Evolutionary conservation across 2,113 vertebrate species (phyloP).

Genomic region (Megaceryle maxima): DNA sequence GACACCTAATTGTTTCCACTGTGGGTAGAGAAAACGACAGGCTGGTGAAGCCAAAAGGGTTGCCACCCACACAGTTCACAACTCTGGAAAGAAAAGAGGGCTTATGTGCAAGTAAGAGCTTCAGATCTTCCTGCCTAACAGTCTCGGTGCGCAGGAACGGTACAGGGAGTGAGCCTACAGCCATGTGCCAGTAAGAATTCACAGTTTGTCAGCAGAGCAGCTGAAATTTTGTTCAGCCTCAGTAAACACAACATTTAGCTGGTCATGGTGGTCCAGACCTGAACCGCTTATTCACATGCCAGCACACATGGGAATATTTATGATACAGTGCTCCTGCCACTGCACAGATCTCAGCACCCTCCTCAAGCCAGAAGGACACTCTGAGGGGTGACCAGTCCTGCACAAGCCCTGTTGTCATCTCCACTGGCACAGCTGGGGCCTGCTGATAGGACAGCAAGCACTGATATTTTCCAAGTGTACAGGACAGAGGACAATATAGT

Average conservation of each 20-base stretch:
- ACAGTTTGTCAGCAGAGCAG: neutral
- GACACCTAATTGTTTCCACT: neutral
- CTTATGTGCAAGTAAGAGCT: neutral
- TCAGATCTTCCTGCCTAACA: neutral
- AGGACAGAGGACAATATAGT: neutral
- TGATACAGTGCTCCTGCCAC: neutral
- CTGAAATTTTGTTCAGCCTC: neutral
- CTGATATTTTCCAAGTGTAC: neutral
- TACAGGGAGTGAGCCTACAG: neutral
- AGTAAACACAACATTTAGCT: neutral
- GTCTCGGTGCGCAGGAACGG: neutral
- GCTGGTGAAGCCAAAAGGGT: neutral
- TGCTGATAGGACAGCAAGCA: neutral
- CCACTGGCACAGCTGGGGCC: fast-evolving
- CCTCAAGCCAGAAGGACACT: fast-evolving
- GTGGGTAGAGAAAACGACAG: neutral
- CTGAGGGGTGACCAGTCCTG: neutral
- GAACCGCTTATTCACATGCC: neutral
- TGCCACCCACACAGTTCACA: neutral
- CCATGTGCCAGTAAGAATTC: fast-evolving
- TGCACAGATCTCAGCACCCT: neutral
- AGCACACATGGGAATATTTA: neutral
- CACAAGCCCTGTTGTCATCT: fast-evolving
- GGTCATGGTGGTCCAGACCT: neutral
- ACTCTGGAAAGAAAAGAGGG: neutral